Conservation (phyloP, 2,888 invertebrate genomes). For the Chrysolina haemoptera region DNA sequence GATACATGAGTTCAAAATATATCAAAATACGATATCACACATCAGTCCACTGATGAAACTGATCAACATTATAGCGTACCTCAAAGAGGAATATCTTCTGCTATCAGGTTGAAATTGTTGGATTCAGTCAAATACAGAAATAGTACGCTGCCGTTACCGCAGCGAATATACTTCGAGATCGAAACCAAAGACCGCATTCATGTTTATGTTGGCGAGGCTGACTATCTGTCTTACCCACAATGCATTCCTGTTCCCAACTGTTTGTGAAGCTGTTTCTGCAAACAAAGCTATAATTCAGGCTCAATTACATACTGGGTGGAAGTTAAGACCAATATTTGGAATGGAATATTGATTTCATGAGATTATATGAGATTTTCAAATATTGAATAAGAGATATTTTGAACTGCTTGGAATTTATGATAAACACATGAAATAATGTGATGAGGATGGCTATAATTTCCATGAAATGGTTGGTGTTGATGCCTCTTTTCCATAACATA, state of each 20-base stretch:
- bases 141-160: background rate
- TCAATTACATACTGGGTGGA: conserved; percentile 4
- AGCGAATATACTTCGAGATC: conserved; percentile 13
- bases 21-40: too few relatives aligned
- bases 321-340: background rate
- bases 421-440: too few relatives aligned
- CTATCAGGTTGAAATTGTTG: too few relatives aligned
- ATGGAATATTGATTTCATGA: background rate
- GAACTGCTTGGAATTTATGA: too few relatives aligned
- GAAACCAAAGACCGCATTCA: conserved; percentile 22
- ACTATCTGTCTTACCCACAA: conserved; percentile 20
- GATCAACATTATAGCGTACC: too few relatives aligned
- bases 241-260: conserved; percentile 10
- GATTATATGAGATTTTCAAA: background rate
- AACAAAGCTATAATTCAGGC: conserved; percentile 28
- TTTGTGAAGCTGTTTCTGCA: conserved; percentile 31
- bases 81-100: too few relatives aligned
- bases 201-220: conserved; percentile 28
- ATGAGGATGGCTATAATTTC: too few relatives aligned
- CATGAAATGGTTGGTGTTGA: too few relatives aligned
- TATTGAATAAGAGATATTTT: too few relatives aligned
- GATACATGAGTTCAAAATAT: too few relatives aligned
- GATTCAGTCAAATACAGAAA: background rate
- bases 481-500: too few relatives aligned
- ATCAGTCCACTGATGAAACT: too few relatives aligned